These are phyloP conservation scores for Holocentrus rufus DNA, from an alignment of 2,797 vertebrate genomes.

Conservation along the genomic window DNA sequence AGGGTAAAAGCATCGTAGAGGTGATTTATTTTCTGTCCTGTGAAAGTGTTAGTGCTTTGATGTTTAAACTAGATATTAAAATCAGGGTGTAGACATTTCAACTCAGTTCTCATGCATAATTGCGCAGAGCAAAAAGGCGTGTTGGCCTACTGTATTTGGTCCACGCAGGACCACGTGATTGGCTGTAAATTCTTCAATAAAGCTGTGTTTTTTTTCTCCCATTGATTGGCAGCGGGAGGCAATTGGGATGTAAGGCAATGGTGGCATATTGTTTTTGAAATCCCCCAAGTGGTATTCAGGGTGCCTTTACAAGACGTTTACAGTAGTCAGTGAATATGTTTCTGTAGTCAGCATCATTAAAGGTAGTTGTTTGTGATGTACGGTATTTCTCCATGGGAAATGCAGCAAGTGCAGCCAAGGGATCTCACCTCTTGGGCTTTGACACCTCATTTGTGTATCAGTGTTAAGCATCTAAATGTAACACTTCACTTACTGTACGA, in stretches of 20 bases:
- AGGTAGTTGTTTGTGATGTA: neutral
- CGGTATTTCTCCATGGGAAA: neutral
- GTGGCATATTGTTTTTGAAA: neutral
- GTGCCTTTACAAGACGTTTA: neutral
- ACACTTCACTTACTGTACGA: neutral
- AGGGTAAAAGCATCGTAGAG: neutral
- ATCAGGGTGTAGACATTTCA: neutral
- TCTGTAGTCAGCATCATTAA: neutral
- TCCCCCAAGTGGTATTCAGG: neutral
- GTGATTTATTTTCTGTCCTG: neutral
- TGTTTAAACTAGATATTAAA: neutral
- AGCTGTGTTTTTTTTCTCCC: too few relatives aligned
- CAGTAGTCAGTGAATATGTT: too few relatives aligned
- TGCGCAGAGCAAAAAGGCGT: conserved; percentile 37
- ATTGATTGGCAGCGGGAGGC: too few relatives aligned
- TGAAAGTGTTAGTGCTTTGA: neutral
- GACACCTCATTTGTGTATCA: neutral
- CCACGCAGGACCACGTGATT: conserved; percentile 32
- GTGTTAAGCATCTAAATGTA: neutral
- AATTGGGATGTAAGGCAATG: too few relatives aligned
- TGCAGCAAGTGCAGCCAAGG: neutral
- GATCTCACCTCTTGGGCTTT: neutral
- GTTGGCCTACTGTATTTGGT: neutral
- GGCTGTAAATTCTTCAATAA: neutral
- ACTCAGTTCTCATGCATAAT: conserved; percentile 26